Evolutionary conservation across 1,140 invertebrate genomes (phyloP).

Genomic region (Arion vulgaris): DNA sequence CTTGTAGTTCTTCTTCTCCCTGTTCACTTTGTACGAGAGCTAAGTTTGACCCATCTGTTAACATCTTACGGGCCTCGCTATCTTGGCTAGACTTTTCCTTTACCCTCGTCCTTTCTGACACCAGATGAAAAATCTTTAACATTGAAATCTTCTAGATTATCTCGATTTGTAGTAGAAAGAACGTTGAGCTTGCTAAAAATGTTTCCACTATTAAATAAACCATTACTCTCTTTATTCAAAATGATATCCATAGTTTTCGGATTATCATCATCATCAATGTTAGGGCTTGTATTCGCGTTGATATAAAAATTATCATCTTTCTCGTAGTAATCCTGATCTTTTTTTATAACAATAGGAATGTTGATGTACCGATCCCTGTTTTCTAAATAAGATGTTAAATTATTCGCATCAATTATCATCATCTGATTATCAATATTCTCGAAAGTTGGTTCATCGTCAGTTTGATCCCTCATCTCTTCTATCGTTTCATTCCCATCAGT

Average conservation of each 20-base stretch:
- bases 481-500: background rate
- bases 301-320: background rate
- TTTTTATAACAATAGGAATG: no score
- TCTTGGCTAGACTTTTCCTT: slow-evolving; percentile 1
- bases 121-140: background rate
- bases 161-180: background rate
- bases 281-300: slow-evolving; percentile 2
- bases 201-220: background rate
- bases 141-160: background rate
- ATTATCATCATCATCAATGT: background rate
- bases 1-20: background rate
- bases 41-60: no score
- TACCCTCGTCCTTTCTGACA: slow-evolving; percentile 15
- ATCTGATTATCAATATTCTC: no score
- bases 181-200: background rate
- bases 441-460: background rate
- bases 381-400: no score
- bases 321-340: background rate
- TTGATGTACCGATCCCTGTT: no score
- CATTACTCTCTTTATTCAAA: background rate
- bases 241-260: background rate
- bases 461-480: background rate
- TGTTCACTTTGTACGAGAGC: no score
- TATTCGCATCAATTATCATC: no score
- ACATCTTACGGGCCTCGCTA: background rate